A percentile compares a stretch with the other conserved stretches of the same genome.
Conservation (phyloP, 2,888 invertebrate genomes). For the Kryphioiulus occultus region DNA sequence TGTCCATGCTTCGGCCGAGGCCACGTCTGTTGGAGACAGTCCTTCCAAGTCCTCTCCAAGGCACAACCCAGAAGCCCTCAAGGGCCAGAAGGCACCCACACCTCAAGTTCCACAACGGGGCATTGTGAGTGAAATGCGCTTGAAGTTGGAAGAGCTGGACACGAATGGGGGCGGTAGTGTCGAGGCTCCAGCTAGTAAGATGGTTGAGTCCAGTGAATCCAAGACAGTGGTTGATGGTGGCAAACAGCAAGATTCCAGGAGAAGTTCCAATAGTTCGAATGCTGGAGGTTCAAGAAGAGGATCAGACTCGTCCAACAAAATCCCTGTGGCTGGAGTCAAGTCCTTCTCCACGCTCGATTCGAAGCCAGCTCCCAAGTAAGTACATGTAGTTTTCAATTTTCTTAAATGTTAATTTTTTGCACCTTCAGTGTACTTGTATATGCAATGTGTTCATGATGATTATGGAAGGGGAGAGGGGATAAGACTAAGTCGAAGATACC, state of each 20-base stretch:
- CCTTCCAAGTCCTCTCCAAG: not conserved
- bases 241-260: not conserved
- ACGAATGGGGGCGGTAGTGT: not conserved
- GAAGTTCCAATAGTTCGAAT: not conserved
- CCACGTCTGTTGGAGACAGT: not conserved
- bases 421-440: no score
- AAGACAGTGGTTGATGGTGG: not conserved
- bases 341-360: slow-evolving; percentile 42
- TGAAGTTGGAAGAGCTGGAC: slow-evolving; percentile 24
- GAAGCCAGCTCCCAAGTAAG: slow-evolving; percentile 35
- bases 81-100: not conserved
- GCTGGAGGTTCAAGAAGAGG: not conserved
- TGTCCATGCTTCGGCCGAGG: not conserved
- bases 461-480: no score
- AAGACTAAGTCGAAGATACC: no score
- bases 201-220: not conserved
- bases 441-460: no score
- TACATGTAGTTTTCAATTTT: slow-evolving; percentile 20
- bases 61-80: not conserved
- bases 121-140: not conserved
- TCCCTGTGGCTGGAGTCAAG: slow-evolving; percentile 7
- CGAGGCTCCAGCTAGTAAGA: not conserved
- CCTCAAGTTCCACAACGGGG: not conserved
- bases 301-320: slow-evolving; percentile 39
- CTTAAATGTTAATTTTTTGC: not conserved